phyloP scores from a whole-genome alignment of 2,797 vertebrate genomes.

The Phalloptychus januarius region DNA sequence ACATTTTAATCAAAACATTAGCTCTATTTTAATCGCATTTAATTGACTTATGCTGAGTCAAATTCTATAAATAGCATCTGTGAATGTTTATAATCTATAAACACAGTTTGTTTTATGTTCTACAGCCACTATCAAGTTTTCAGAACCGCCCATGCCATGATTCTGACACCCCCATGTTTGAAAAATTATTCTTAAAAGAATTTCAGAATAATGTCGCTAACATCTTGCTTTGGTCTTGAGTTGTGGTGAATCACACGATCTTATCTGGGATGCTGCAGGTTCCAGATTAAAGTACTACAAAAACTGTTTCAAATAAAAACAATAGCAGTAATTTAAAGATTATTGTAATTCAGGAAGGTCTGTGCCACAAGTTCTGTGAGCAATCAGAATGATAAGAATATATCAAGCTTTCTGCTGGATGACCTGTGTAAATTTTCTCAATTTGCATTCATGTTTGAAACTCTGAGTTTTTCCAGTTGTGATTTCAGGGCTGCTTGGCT shows the following conservation, averaged over 20 bases:
- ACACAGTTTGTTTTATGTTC: background rate
- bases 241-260: background rate
- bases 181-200: background rate
- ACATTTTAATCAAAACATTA: background rate
- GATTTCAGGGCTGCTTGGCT: conserved; percentile 48
- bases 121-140: background rate
- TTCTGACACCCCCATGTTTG: background rate
- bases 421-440: conserved; percentile 12
- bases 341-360: conserved; percentile 41
- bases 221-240: background rate
- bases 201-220: background rate
- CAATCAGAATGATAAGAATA: conserved; percentile 8
- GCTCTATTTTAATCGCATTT: background rate
- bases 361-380: conserved; percentile 22
- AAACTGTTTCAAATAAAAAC: background rate
- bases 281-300: background rate
- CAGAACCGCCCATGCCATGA: background rate
- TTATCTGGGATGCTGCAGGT: background rate
- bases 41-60: background rate
- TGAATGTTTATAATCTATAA: background rate
- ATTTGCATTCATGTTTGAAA: conserved; percentile 5
- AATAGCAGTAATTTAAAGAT: background rate
- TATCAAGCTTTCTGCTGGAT: background rate
- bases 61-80: background rate
- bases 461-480: conserved; percentile 33